Base-by-base conservation (phyloP, 2,888 invertebrate genomes). In the Drosophila eohydei region DNA sequence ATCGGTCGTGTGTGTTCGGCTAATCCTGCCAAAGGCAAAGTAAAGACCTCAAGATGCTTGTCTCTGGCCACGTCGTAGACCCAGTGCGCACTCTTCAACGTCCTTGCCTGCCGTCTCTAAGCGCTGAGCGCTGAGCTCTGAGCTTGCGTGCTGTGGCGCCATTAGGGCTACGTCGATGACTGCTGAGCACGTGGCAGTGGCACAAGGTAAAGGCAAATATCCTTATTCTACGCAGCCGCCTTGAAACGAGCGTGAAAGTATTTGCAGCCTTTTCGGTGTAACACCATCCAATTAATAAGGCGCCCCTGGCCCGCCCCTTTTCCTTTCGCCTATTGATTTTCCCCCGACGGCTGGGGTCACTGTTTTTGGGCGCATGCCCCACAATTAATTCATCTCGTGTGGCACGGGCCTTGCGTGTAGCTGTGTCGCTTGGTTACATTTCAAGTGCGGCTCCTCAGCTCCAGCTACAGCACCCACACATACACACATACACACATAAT, bases 211-310 rank as follows among this genome's bases (percentile, higher is more conserved):
- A 65, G 41, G 64, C 63, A 57, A 61, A 51, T 88, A 70, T 81
- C 58, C 83, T 68, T 78, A 83, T 80, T 68, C 74, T 65, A 48
- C 44, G 52, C 72, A 65, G 66, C 59, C 65, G 71, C 83, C 88
- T 84, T 76, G 85, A 87, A 83, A 87, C 85, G 86, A 85, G 89
- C 89, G 89, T 85, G 84, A 85, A 85, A 85, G 86, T 88, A 85
- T 89, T 88, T 77, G 71, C 80, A 70, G 84, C 76, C 82, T 78
- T 86, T 87, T 86, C 59, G 71, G 69, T 71, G 71, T 84, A 73
- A 63, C 77, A 66, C 78, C 83, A 69, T 70, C 90, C 84, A 84
- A 84, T 89, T 84, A 89, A 89, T 88, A 84, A 76, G 59, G 51
- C 36, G 9, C 38, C n/a, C 7, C 16, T n/a, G 32, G 26, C 40